phyloP scores from a whole-genome alignment of 2,113 vertebrate species.

The Blennius ocellaris region DNA sequence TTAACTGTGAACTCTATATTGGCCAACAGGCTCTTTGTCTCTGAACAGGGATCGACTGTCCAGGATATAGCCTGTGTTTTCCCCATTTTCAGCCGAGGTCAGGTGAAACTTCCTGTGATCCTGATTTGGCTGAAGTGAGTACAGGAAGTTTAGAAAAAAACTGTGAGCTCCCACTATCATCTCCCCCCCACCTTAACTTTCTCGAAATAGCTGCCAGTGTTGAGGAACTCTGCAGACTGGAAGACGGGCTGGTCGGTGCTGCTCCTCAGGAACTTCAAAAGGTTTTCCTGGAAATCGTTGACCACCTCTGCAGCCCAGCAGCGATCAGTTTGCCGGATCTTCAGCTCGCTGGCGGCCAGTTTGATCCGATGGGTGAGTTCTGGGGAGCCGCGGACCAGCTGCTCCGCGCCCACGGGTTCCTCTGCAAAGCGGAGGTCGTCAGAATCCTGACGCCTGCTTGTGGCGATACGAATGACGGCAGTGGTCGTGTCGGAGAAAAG shows the following conservation, averaged over 20 bases:
- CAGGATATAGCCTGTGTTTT: too few relatives aligned
- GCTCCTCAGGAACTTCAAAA: conserved; percentile 70
- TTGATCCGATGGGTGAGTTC: conserved; percentile 52
- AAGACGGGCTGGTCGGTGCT: conserved; percentile 64
- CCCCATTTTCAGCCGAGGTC: too few relatives aligned
- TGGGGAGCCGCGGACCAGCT: neutral
- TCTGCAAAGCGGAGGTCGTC: too few relatives aligned
- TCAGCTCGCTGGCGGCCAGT: conserved; percentile 40
- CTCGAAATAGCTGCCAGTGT: conserved; percentile 77
- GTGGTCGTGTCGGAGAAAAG: too few relatives aligned
- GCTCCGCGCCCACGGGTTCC: neutral
- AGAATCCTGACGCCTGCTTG: too few relatives aligned
- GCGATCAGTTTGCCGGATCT: conserved; percentile 48
- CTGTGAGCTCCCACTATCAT: conserved; percentile 19
- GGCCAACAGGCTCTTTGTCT: too few relatives aligned
- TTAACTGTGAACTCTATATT: too few relatives aligned
- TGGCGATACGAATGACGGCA: too few relatives aligned
- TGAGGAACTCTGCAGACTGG: conserved; percentile 57
- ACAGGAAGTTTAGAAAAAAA: too few relatives aligned
- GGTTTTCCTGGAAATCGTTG: conserved; percentile 67
- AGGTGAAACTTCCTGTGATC: too few relatives aligned
- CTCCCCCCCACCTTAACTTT: conserved; percentile 74
- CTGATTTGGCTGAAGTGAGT: too few relatives aligned
- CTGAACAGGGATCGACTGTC: too few relatives aligned
- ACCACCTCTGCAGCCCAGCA: conserved; percentile 61